phyloP scores from a whole-genome alignment of 2,797 vertebrate genomes.

The Erethizon dorsatum region DNA sequence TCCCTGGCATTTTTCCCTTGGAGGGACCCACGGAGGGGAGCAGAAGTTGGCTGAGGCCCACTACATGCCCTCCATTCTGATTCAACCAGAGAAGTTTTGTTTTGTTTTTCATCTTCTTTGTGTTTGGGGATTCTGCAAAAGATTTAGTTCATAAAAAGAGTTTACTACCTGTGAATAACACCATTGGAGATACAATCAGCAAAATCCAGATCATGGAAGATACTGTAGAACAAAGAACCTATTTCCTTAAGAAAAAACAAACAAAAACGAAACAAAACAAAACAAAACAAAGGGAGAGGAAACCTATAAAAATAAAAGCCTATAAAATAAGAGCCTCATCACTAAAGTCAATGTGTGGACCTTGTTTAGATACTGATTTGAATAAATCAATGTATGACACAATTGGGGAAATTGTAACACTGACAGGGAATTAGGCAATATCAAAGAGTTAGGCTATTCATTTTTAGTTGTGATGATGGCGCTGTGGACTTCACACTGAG shows the following conservation, averaged over 20 bases:
- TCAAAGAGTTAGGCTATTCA: neutral
- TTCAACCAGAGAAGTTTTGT: neutral
- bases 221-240: neutral
- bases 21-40: neutral
- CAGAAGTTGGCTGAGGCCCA: neutral
- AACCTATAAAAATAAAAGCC: neutral
- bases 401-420: slow-evolving; percentile 3
- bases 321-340: neutral
- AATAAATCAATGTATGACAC: slow-evolving; percentile 26
- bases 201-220: slow-evolving; percentile 6
- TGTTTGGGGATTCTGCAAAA: neutral
- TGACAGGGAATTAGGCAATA: neutral
- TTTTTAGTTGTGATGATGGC: slow-evolving; percentile 4
- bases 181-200: neutral
- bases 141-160: slow-evolving; percentile 5
- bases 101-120: neutral
- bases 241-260: neutral
- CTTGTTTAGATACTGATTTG: slow-evolving; percentile 27
- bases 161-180: neutral
- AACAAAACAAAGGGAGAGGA: neutral
- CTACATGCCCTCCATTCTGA: neutral
- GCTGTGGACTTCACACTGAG: neutral
- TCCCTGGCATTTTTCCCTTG: neutral
- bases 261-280: neutral
- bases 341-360: neutral